phyloP scores from a whole-genome alignment of 2,888 invertebrate species.

The Syrista parreyssii region DNA sequence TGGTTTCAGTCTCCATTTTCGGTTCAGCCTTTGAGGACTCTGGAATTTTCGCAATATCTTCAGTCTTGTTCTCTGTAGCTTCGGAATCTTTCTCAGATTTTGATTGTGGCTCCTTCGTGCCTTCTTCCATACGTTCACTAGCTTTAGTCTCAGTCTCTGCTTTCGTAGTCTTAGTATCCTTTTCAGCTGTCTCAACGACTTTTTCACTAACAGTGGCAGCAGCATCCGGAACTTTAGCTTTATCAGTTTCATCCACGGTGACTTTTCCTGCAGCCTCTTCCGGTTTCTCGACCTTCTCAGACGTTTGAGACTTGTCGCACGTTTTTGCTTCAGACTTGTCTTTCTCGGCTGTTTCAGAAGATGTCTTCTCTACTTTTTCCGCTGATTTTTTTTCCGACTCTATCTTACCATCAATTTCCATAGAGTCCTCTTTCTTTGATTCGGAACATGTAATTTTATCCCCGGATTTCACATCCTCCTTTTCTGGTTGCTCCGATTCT shows the following conservation, averaged over 20 bases:
- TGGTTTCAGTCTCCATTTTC: slow-evolving; percentile 28
- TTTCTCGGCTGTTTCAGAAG: slow-evolving; percentile 23
- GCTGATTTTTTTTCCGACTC: slow-evolving; percentile 23
- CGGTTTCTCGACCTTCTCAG: not conserved
- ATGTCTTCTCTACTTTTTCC: slow-evolving; percentile 22
- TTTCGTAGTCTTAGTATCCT: slow-evolving; percentile 20
- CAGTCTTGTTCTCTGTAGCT: slow-evolving; percentile 44
- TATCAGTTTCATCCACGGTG: slow-evolving; percentile 21
- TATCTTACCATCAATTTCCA: slow-evolving; percentile 12
- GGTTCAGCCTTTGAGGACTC: slow-evolving; percentile 18
- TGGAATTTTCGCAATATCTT: slow-evolving; percentile 19
- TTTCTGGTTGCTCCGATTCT: slow-evolving; percentile 14
- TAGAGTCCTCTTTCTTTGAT: slow-evolving; percentile 25
- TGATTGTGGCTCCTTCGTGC: slow-evolving; percentile 24
- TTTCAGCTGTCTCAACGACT: not conserved
- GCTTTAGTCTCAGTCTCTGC: slow-evolving; percentile 22
- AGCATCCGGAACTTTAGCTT: slow-evolving; percentile 1
- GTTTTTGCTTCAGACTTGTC: slow-evolving; percentile 20
- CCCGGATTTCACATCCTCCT: slow-evolving; percentile 53
- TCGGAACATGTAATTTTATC: slow-evolving; percentile 29
- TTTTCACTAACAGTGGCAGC: not conserved
- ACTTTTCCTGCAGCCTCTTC: slow-evolving; percentile 29
- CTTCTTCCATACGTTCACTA: slow-evolving; percentile 13
- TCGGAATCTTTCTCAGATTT: slow-evolving; percentile 25
- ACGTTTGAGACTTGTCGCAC: slow-evolving; percentile 6